These are phyloP conservation scores for Macrosiphum euphorbiae DNA, from an alignment of 2,888 invertebrate genomes.

Conservation along the genomic window DNA sequence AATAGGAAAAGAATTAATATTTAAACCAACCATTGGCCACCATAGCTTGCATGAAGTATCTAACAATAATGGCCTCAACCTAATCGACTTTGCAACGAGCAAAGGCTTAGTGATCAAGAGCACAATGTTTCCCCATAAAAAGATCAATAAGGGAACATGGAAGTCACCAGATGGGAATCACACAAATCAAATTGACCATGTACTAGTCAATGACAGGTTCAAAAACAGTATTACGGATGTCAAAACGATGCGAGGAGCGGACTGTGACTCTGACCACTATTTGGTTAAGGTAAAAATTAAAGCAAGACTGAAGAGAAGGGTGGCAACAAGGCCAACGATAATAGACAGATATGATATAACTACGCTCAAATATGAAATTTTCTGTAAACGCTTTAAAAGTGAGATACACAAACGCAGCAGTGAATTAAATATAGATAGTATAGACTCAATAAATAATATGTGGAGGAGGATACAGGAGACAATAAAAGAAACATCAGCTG, in stretches of 20 bases:
- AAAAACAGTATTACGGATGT: constrained; percentile 34
- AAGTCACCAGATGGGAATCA: constrained; percentile 19
- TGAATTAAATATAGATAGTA: neutral
- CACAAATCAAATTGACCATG: constrained; percentile 20
- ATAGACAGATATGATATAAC: constrained; percentile 7
- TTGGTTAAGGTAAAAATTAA: constrained; percentile 34
- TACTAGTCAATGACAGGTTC: neutral
- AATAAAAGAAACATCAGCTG: constrained; percentile 14
- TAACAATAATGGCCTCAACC: constrained; percentile 6
- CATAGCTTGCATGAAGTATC: constrained; percentile 33
- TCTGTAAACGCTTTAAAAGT: constrained; percentile 10
- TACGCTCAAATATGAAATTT: neutral
- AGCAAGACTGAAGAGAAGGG: too few relatives aligned
- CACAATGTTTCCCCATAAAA: constrained; percentile 21
- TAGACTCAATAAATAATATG: neutral
- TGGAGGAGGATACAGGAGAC: neutral
- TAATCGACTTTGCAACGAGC: constrained; percentile 41
- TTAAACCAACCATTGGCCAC: constrained; percentile 31
- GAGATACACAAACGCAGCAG: constrained; percentile 19
- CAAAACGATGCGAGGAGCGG: neutral
- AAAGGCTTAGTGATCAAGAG: constrained; percentile 23
- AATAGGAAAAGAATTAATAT: neutral
- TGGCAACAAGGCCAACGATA: neutral
- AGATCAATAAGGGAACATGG: constrained; percentile 4
- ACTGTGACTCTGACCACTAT: constrained; percentile 31